A percentile compares a stretch with the other conserved stretches of the same genome.
Conservation (phyloP, 2,797 vertebrate genomes). For the Coreius guichenoti region DNA sequence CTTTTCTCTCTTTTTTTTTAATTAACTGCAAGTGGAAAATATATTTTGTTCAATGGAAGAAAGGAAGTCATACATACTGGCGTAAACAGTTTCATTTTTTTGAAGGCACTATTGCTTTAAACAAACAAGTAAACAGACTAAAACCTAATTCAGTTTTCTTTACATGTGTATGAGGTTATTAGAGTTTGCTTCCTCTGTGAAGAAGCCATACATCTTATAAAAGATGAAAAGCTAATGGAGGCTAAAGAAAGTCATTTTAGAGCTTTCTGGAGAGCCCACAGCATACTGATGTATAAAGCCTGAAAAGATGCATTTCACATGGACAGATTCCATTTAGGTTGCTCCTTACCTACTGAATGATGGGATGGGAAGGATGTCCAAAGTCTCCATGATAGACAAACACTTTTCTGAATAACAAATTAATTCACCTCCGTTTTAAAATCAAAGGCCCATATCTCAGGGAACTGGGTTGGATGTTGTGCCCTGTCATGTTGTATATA, state of each 20-base stretch:
- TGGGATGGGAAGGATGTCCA: neutral
- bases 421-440: conserved; percentile 16
- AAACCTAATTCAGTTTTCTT: neutral
- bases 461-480: conserved; percentile 20
- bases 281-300: conserved; percentile 26
- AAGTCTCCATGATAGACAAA: conserved; percentile 1
- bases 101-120: neutral
- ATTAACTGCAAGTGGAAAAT: neutral
- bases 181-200: neutral
- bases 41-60: neutral
- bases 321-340: conserved; percentile 36
- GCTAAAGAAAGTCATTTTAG: conserved; percentile 44
- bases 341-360: conserved; percentile 21
- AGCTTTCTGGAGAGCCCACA: conserved; percentile 32
- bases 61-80: neutral
- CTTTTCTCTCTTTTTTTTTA: neutral
- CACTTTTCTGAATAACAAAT: conserved; percentile 25
- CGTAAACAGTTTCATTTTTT: neutral
- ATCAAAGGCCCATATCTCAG: conserved; percentile 5
- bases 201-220: neutral
- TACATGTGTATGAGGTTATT: conserved; percentile 8
- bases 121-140: neutral
- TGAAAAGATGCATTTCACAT: conserved; percentile 41
- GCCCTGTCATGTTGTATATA: neutral
- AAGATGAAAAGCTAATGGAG: conserved; percentile 48